phyloP scores from a whole-genome alignment of 2,797 vertebrate species.

The Falco peregrinus region DNA sequence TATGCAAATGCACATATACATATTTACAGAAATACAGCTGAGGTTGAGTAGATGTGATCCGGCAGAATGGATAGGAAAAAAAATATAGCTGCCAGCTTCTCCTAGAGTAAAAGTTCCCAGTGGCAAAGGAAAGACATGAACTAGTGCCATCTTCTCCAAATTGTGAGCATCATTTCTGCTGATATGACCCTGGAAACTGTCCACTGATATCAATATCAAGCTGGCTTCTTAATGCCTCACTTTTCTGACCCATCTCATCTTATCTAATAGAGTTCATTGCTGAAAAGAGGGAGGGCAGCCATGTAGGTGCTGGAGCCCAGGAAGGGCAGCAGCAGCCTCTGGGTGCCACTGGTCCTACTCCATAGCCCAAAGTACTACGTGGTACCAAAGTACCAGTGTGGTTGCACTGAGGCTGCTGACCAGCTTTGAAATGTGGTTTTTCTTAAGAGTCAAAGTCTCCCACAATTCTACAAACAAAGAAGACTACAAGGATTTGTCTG shows the following conservation, averaged over 20 bases:
- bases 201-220: not conserved
- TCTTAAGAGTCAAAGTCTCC: not conserved
- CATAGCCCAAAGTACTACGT: not conserved
- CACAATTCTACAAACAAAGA: not conserved
- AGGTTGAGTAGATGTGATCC: not conserved
- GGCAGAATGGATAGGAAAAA: not conserved
- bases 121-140: not conserved
- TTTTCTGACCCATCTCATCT: not conserved
- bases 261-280: not conserved
- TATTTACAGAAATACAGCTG: conserved; percentile 39
- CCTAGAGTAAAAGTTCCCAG: not conserved
- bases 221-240: not conserved
- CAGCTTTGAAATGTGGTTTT: not conserved
- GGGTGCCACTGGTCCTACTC: not conserved
- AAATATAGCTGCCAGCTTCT: not conserved
- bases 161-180: not conserved
- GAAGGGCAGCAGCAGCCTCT: not conserved
- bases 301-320: not conserved
- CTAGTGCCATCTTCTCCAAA: not conserved
- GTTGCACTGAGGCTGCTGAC: not conserved
- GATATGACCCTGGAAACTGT: not conserved
- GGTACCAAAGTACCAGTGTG: too few species aligned
- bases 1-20: conserved; percentile 4
- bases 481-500: not conserved
- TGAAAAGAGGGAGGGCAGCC: not conserved